Conservation (phyloP, 2,888 invertebrate species). For the Podotricha telesiphe region DNA sequence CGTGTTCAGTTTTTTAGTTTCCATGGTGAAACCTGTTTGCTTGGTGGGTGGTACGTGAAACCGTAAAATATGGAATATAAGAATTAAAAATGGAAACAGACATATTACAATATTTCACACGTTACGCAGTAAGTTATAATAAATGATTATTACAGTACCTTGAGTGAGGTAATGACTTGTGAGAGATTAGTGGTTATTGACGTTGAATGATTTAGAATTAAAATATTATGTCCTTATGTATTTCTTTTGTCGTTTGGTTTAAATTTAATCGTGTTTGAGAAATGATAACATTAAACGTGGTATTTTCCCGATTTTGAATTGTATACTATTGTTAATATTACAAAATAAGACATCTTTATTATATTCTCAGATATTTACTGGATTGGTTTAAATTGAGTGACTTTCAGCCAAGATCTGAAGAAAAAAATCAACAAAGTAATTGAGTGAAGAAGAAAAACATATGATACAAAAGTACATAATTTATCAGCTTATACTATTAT, state of each 20-base stretch:
- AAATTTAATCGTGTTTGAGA: background rate
- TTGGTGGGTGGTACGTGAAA: background rate
- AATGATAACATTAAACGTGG: background rate
- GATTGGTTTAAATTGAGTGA: background rate
- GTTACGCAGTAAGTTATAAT: constrained; percentile 55
- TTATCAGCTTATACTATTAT: too few relatives aligned
- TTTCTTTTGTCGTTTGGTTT: constrained; percentile 27
- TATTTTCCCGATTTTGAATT: background rate
- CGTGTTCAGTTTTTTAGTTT: too few relatives aligned
- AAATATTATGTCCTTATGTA: constrained; percentile 22
- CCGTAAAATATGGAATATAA: background rate
- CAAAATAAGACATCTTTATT: too few relatives aligned
- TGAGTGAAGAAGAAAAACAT: too few relatives aligned
- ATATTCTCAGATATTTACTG: background rate
- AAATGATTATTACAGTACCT: constrained; percentile 62
- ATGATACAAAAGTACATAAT: too few relatives aligned
- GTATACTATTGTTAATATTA: background rate
- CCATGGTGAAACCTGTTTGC: too few relatives aligned
- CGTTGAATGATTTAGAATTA: constrained; percentile 34
- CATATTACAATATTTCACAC: constrained; percentile 55
- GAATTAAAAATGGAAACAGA: constrained; percentile 50
- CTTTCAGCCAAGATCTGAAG: too few relatives aligned
- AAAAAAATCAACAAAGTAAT: too few relatives aligned
- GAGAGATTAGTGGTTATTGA: constrained; percentile 56
- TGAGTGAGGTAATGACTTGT: constrained; percentile 61